Base-by-base conservation (phyloP, 2,888 invertebrate species). In the Nomada flava region DNA sequence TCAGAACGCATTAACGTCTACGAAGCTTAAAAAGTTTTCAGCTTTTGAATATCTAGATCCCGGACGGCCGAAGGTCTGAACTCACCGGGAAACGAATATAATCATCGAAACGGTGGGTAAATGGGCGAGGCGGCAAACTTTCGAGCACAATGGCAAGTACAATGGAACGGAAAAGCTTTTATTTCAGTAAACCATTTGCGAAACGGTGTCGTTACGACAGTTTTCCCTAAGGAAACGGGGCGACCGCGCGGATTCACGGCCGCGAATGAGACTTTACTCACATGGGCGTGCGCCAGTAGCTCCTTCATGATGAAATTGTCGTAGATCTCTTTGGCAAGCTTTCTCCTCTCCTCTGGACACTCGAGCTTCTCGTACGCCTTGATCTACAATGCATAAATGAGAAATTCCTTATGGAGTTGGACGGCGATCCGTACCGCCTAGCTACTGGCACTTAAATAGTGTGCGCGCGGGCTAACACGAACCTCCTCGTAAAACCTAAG, bases 221-320 rank as follows among this genome's bases (percentile, higher is more conserved):
- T 15, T 18, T 20, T 68, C 4, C 10, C 10, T 13, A 1, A 26
- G 47, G 42, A 29, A 70, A 59, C 59, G 1, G 10, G 10, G 7
- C 29, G 4, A 36, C 20, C 52, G 65, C 7, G n/a, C 5, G 7
- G 23, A 15, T n/a, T 36, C 29, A 68, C 4, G 42, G 15, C 11
- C 42, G 11, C n/a, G 15, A 44, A 50, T 29, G 36, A 74, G 36
- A 68, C 4, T 68, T 50, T 70, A 96, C 98, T 97, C 95, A 99
- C 99, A 95, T 99, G 99, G 91, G 99, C 97, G 95, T 99, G 98
- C 89, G 99, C 98, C 94, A 99, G 96, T 94, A 99, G 96, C 96
- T 99, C 99, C 94, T 99, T 99, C 99, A 99, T 99, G 94, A 99
- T 99, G 95, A 98, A 99, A 95, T 98, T 99, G 95, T 99, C 99